Conservation (phyloP, 2,113 vertebrate genomes). For the Pimephales promelas region DNA sequence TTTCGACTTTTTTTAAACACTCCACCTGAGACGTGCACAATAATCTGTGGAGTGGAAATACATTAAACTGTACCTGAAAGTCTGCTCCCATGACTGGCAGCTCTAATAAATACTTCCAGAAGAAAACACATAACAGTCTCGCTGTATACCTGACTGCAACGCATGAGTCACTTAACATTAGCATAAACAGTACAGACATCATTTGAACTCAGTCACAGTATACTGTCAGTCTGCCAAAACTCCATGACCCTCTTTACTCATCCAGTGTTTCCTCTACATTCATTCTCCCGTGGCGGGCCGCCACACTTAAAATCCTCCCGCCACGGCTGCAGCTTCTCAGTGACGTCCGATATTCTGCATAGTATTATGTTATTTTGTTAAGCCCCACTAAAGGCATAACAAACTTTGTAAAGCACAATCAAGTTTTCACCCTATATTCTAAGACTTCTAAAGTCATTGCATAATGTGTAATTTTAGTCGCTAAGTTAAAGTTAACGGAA, state of each 20-base stretch:
- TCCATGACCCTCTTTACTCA: neutral
- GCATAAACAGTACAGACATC: neutral
- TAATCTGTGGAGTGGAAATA: conserved; percentile 1
- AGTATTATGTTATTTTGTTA: too few species aligned
- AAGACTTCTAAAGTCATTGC: too few species aligned
- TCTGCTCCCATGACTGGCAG: neutral
- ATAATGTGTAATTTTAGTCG: too few species aligned
- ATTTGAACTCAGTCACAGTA: conserved; percentile 20
- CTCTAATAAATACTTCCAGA: conserved; percentile 16
- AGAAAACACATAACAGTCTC: neutral
- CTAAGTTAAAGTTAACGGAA: too few species aligned
- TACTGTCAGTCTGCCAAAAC: neutral
- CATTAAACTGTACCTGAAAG: neutral
- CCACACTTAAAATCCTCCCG: too few species aligned
- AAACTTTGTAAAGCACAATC: too few species aligned
- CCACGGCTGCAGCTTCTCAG: too few species aligned
- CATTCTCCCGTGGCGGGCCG: too few species aligned
- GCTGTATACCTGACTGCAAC: neutral
- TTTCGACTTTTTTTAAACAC: neutral
- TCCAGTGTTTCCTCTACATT: too few species aligned
- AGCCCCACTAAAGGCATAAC: too few species aligned
- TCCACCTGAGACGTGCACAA: neutral
- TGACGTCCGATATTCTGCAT: too few species aligned
- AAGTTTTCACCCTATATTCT: too few species aligned
- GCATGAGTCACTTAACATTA: conserved; percentile 3